Evolutionary conservation across 2,888 invertebrate genomes (phyloP).

Genomic region (Aporophyla nigra): DNA sequence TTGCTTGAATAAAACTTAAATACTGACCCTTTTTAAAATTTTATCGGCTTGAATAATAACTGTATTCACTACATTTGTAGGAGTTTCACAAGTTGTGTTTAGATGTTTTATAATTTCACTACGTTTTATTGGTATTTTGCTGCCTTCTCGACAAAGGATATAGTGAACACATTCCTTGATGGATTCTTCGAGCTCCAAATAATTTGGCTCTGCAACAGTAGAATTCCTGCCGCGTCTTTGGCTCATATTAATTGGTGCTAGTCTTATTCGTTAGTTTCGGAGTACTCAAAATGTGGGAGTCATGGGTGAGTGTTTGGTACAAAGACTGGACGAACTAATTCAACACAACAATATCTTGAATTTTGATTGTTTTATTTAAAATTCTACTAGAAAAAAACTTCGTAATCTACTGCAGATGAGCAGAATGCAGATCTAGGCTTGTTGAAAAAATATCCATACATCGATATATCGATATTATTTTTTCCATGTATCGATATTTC

Average conservation of each 20-base stretch:
- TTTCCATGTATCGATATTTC: too few relatives aligned
- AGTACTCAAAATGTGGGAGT: neutral
- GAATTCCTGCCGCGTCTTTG: constrained; percentile 71
- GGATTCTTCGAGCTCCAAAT: constrained; percentile 69
- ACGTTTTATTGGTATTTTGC: constrained; percentile 84
- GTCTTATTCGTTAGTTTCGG: neutral
- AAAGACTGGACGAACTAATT: neutral
- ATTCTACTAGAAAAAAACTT: too few relatives aligned
- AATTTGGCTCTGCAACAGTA: constrained; percentile 53
- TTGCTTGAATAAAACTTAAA: neutral
- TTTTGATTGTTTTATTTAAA: too few relatives aligned
- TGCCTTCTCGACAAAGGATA: constrained; percentile 83
- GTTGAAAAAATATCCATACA: too few relatives aligned
- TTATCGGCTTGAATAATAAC: constrained; percentile 80
- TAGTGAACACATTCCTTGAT: constrained; percentile 83
- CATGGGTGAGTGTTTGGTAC: neutral
- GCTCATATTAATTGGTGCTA: constrained; percentile 66
- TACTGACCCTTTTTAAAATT: constrained; percentile 77
- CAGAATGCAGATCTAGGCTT: too few relatives aligned
- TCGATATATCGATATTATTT: too few relatives aligned
- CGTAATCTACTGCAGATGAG: too few relatives aligned
- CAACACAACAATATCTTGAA: too few relatives aligned
- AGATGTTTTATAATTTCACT: constrained; percentile 82
- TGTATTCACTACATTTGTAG: constrained; percentile 71
- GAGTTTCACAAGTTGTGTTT: constrained; percentile 72